Percentiles rank a stretch among this genome's conserved stretches.
These are phyloP conservation scores for Cyclina sinensis DNA, from an alignment of 1,140 invertebrate genomes.

Conservation along the genomic window DNA sequence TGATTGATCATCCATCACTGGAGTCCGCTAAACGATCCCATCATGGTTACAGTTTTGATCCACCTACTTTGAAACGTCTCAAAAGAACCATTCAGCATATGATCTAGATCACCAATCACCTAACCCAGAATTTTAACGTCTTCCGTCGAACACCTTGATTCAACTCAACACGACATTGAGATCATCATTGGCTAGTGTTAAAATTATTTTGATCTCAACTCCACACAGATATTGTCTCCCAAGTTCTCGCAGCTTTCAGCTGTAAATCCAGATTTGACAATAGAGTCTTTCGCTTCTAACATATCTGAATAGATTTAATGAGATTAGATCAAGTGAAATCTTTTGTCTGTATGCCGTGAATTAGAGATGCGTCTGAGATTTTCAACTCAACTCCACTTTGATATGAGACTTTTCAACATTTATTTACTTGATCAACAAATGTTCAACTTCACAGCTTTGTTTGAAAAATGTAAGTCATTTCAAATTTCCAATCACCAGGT, in stretches of 20 bases:
- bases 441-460: not conserved
- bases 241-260: not conserved
- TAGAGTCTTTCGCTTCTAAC: slow-evolving; percentile 10
- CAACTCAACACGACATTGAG: not conserved
- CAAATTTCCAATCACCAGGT: not conserved
- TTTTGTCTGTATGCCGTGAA: no score
- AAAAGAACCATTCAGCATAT: not conserved
- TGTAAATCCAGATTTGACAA: not conserved
- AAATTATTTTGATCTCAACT: slow-evolving; percentile 6
- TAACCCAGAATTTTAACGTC: slow-evolving; percentile 23
- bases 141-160: slow-evolving; percentile 9
- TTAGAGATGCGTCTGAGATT: slow-evolving; percentile 24
- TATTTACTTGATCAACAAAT: slow-evolving; percentile 19
- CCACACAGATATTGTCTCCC: not conserved
- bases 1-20: slow-evolving; percentile 17
- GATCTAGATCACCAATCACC: slow-evolving; percentile 5
- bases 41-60: slow-evolving; percentile 28
- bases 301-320: no score
- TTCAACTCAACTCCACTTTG: slow-evolving; percentile 23
- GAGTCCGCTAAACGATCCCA: slow-evolving; percentile 36
- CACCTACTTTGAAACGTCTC: slow-evolving; percentile 29
- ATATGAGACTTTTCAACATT: slow-evolving; percentile 30
- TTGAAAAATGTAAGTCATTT: slow-evolving; percentile 44
- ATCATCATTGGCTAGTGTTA: not conserved
- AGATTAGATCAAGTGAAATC: no score